These are phyloP conservation scores for Hippocampus abdominalis DNA, from an alignment of 2,113 vertebrate genomes.

Conservation along the genomic window DNA sequence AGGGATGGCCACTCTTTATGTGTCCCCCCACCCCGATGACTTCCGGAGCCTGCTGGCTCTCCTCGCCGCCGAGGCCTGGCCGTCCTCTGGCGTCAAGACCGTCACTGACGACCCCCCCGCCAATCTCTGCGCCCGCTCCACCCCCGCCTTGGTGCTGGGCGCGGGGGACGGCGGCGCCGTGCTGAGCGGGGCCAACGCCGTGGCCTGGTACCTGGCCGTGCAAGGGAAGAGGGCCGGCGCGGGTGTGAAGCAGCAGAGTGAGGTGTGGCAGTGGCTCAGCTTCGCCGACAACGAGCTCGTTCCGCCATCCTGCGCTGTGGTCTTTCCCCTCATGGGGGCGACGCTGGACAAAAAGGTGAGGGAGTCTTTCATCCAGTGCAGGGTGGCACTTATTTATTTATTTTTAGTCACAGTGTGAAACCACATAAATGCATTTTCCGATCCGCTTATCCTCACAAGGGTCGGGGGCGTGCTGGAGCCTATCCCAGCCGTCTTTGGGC, in stretches of 20 bases:
- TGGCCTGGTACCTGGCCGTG: constrained; percentile 78
- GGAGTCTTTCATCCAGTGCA: neutral
- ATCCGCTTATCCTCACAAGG: too few relatives aligned
- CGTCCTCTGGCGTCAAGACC: constrained; percentile 44
- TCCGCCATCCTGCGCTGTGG: constrained; percentile 76
- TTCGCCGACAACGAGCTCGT: constrained; percentile 81
- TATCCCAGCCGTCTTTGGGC: too few relatives aligned
- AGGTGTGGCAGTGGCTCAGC: constrained; percentile 85
- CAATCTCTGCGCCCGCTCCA: constrained; percentile 56
- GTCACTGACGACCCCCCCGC: constrained; percentile 56
- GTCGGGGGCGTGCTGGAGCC: too few relatives aligned
- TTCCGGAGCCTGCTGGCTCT: constrained; percentile 80
- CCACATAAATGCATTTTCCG: neutral
- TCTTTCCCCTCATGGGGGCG: constrained; percentile 76
- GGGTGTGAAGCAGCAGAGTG: constrained; percentile 65
- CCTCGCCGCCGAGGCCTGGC: constrained; percentile 73
- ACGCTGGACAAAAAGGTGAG: constrained; percentile 74
- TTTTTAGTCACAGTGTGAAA: too few relatives aligned
- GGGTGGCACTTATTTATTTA: too few relatives aligned
- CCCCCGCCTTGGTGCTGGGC: constrained; percentile 71
- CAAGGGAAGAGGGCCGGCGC: constrained; percentile 69
- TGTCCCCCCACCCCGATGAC: constrained; percentile 80
- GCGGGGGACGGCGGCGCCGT: constrained; percentile 44
- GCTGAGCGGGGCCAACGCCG: constrained; percentile 77
- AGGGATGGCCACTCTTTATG: constrained; percentile 81